phyloP scores from a whole-genome alignment of 2,888 invertebrate genomes.

The Lamproptera curius region DNA sequence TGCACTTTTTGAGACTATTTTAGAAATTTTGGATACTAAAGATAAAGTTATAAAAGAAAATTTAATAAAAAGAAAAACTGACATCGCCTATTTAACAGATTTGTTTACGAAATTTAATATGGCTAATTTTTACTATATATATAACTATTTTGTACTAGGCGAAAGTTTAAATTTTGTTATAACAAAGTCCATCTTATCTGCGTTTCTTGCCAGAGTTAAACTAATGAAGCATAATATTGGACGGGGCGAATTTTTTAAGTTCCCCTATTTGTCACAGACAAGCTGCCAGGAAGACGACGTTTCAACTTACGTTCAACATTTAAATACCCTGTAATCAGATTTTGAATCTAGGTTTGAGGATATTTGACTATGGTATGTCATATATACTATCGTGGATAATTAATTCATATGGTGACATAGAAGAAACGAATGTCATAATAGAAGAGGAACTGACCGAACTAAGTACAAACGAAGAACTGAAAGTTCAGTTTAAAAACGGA shows the following conservation, averaged over 20 bases:
- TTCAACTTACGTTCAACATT: constrained; percentile 23
- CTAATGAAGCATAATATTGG: constrained; percentile 36
- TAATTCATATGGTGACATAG: constrained; percentile 22
- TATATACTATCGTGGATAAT: constrained; percentile 24
- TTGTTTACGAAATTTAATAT: constrained; percentile 23
- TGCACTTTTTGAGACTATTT: neutral
- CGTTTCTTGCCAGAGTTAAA: constrained; percentile 32
- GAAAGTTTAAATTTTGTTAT: constrained; percentile 25
- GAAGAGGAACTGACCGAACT: constrained; percentile 19
- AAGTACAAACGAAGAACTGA: constrained; percentile 19
- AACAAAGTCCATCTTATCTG: too few relatives aligned
- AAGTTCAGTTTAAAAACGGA: too few relatives aligned
- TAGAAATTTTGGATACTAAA: neutral
- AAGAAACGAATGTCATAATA: constrained; percentile 21
- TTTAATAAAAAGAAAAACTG: constrained; percentile 43
- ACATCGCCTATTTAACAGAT: constrained; percentile 30
- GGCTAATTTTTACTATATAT: too few relatives aligned
- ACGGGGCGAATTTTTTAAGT: neutral
- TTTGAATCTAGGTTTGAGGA: constrained; percentile 19
- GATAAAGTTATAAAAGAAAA: too few relatives aligned
- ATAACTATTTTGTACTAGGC: too few relatives aligned
- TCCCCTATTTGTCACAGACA: constrained; percentile 1
- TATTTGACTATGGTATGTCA: constrained; percentile 19
- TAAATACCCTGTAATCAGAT: too few relatives aligned
- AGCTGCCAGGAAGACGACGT: constrained; percentile 11